These are phyloP conservation scores for Brachyistius frenatus DNA, from an alignment of 2,113 vertebrate species.

Conservation along the genomic window DNA sequence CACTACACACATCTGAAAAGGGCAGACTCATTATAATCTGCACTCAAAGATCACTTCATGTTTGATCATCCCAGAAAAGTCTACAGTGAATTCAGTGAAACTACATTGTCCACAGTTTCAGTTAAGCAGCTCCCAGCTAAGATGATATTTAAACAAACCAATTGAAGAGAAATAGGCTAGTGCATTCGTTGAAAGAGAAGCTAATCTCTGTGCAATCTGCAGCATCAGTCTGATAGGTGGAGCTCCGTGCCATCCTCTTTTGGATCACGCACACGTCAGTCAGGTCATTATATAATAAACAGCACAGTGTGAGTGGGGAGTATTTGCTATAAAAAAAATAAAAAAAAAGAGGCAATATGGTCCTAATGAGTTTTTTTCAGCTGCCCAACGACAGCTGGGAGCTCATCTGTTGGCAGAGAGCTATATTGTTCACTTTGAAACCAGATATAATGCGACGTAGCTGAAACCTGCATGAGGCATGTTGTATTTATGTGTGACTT, in stretches of 20 bases:
- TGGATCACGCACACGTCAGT: background rate
- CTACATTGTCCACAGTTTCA: background rate
- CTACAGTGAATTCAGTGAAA: background rate
- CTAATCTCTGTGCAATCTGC: background rate
- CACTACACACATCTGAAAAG: too few relatives aligned
- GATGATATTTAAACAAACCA: background rate
- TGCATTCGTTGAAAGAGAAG: background rate
- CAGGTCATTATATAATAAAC: background rate
- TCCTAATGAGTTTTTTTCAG: too few relatives aligned
- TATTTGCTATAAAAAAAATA: too few relatives aligned
- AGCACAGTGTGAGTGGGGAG: too few relatives aligned
- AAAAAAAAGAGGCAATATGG: too few relatives aligned
- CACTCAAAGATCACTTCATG: background rate
- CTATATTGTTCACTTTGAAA: too few relatives aligned
- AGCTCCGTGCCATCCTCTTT: background rate
- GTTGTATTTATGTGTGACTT: background rate
- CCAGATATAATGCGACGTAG: background rate
- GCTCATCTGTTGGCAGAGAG: too few relatives aligned
- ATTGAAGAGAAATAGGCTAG: background rate
- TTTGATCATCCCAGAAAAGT: conserved; percentile 13
- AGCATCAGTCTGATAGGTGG: background rate
- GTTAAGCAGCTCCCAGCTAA: conserved; percentile 4
- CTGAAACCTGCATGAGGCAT: background rate
- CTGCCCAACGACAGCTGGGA: too few relatives aligned
- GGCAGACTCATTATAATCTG: background rate